phyloP scores from a whole-genome alignment of 2,113 vertebrate species.

The Mus pahari region DNA sequence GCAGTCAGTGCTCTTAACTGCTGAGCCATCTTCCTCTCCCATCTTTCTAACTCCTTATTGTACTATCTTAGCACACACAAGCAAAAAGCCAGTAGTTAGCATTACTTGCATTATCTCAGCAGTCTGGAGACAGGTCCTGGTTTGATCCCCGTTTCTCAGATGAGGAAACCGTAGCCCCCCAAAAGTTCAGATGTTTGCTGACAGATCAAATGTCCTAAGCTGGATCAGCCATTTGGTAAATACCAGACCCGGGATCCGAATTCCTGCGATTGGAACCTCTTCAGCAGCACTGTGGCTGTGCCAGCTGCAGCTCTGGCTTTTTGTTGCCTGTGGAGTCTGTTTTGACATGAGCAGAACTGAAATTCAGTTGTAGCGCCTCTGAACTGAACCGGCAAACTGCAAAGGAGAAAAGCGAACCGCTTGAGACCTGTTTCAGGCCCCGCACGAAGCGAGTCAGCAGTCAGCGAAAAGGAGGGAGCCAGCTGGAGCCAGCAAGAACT shows the following conservation, averaged over 20 bases:
- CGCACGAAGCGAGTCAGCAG: constrained; percentile 41
- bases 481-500: constrained; percentile 65
- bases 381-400: constrained; percentile 57
- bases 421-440: constrained; percentile 70
- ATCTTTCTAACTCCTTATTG: not conserved
- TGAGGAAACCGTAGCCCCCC: not conserved
- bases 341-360: constrained; percentile 68
- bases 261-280: not conserved
- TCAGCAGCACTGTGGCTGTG: not conserved
- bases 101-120: not conserved
- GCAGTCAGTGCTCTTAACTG: no score
- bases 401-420: constrained; percentile 70
- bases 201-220: not conserved
- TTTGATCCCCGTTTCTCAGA: not conserved
- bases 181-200: not conserved
- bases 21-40: no score
- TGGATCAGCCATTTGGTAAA: not conserved
- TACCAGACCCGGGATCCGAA: not conserved
- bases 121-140: not conserved
- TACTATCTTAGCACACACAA: not conserved
- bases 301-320: not conserved
- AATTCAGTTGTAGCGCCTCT: constrained; percentile 49
- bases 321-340: constrained; percentile 55
- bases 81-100: not conserved
- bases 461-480: constrained; percentile 66